phyloP scores from a whole-genome alignment of 2,797 vertebrate species.

The Tadarida brasiliensis region DNA sequence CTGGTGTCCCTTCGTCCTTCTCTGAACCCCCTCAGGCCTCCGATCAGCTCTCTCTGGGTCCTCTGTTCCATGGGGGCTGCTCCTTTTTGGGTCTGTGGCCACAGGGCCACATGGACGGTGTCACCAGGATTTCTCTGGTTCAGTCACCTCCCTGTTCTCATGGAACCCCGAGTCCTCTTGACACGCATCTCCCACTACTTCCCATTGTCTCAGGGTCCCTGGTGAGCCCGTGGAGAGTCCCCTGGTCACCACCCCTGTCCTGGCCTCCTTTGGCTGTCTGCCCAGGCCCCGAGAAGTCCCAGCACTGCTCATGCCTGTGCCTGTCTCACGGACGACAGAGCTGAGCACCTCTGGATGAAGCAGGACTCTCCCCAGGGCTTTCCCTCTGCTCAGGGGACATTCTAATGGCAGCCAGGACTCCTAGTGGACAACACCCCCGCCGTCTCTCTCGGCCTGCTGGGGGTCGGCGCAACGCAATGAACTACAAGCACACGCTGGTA shows the following conservation, averaged over 20 bases:
- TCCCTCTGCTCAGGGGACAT: neutral
- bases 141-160: neutral
- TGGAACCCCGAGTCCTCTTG: neutral
- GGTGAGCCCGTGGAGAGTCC: no score
- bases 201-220: neutral
- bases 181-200: neutral
- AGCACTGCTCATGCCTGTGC: rapidly evolving
- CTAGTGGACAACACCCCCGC: rapidly evolving
- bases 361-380: neutral
- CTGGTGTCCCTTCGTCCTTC: neutral
- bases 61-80: neutral
- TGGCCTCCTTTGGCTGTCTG: neutral
- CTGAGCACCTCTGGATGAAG: neutral
- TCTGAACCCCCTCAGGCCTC: neutral
- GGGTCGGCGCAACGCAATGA: no score
- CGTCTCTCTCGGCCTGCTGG: no score
- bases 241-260: neutral
- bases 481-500: no score
- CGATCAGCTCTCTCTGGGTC: rapidly evolving
- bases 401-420: neutral
- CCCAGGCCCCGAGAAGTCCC: neutral
- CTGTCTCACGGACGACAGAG: neutral
- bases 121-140: neutral
- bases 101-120: rapidly evolving
- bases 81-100: neutral